Evolutionary conservation across 2,797 vertebrate species (phyloP), one percentile per base, ranked within the genome.

Genomic region (Spheniscus humboldti): DNA sequence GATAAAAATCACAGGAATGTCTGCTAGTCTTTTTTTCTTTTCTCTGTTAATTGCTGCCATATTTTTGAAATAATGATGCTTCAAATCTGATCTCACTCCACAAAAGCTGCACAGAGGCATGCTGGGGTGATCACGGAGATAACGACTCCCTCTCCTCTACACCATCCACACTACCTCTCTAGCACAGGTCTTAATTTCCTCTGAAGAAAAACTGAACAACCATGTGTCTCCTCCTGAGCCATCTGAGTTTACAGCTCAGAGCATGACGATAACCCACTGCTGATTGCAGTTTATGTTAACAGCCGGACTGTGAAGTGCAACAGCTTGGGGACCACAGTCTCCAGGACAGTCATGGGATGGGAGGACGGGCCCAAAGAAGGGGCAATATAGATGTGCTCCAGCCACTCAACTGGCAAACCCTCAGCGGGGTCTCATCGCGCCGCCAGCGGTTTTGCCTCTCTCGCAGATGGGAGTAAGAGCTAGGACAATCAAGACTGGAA

Each of bases 71-170:
- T 7, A 85, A 55, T 37, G 27, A 20, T 6, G 18, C 17, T 66
- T 94, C 0, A 0, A 62, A 50, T 69, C 22, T 0, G 4, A 43
- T n/a, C 35, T 82, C 13, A 30, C 60, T 68, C 53, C 60, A 79
- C 31, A 77, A 57, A 74, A 94, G 60, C 78, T 68, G 84, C 30
- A 9, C 39, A 63, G 77, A 28, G 50, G 30, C 7, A 10, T 1
- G 24, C 37, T 47, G 79, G 35, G 48, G 62, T 72, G 86, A 90
- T 64, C 22, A 64, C 33, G 8, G 37, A 78, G 86, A 20, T 22
- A 45, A 45, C 0, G 2, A 52, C 11, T 87, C 30, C 66, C 41
- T 71, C 64, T 72, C 17, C 56, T 28, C 18, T 0, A 15, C 39
- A 59, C 10, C 43, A 74, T 30, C 50, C 33, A 68, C 1, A 7